These are phyloP conservation scores for Elephantulus edwardii DNA, from an alignment of 2,113 vertebrate genomes.

Conservation along the genomic window DNA sequence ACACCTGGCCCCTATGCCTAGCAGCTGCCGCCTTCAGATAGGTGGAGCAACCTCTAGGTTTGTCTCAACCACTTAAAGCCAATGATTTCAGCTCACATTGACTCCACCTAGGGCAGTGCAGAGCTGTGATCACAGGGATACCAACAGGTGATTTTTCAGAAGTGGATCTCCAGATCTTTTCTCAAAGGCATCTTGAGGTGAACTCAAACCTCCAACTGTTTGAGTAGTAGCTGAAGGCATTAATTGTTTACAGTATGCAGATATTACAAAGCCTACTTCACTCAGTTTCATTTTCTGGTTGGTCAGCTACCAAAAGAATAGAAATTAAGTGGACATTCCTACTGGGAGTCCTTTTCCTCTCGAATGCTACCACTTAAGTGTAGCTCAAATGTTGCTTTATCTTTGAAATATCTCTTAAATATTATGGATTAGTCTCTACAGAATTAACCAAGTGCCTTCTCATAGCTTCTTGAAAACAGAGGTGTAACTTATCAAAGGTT, in stretches of 20 bases:
- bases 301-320: not conserved
- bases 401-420: not conserved
- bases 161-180: not conserved
- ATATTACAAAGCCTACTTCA: not conserved
- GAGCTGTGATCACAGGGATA: not conserved
- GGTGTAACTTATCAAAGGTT: not conserved
- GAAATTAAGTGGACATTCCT: not conserved
- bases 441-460: not conserved
- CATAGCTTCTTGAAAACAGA: not conserved
- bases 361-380: not conserved
- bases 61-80: not conserved
- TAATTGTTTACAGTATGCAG: not conserved
- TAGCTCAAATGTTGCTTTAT: not conserved
- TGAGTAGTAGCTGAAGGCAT: not conserved
- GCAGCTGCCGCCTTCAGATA: not conserved
- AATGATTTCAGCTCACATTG: not conserved
- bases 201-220: not conserved
- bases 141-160: not conserved
- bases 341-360: not conserved
- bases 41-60: not conserved
- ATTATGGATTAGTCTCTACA: not conserved
- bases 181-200: not conserved
- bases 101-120: not conserved
- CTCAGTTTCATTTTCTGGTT: not conserved
- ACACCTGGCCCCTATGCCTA: not conserved